A percentile compares a stretch with the other conserved stretches of the same genome.
Evolutionary conservation across 2,888 invertebrate species (phyloP).

Genomic region (Abrostola triplasia): DNA sequence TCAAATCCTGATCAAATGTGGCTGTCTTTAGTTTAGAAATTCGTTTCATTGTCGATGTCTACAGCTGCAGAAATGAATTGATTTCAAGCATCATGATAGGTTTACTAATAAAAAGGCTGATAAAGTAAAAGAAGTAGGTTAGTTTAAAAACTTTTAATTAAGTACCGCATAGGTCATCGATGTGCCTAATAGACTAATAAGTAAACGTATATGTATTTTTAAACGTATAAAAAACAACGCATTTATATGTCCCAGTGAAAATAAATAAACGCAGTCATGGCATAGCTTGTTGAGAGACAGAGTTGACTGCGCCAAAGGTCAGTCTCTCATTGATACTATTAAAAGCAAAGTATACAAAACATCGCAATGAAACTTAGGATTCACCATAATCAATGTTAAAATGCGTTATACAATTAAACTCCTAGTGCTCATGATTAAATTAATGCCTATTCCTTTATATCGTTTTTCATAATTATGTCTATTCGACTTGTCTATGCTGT

Average conservation of each 20-base stretch:
- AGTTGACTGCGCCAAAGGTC: constrained; percentile 49
- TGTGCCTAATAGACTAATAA: too few species aligned
- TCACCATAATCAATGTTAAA: constrained; percentile 11
- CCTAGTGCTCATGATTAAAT: too few species aligned
- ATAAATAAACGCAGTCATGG: constrained; percentile 25
- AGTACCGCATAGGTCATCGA: too few species aligned
- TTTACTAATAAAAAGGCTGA: too few species aligned
- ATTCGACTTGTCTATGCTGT: too few species aligned
- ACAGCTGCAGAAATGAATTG: background rate
- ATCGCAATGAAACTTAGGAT: constrained; percentile 17
- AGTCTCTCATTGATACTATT: constrained; percentile 52
- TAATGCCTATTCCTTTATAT: too few species aligned
- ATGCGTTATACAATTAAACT: background rate
- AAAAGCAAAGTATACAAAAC: constrained; percentile 49
- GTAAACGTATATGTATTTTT: background rate
- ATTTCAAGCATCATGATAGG: too few species aligned
- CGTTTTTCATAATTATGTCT: too few species aligned
- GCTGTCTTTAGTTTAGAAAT: constrained; percentile 36
- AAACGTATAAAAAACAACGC: constrained; percentile 16
- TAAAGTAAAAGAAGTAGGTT: too few species aligned
- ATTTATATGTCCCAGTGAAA: constrained; percentile 32
- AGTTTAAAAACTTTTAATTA: too few species aligned
- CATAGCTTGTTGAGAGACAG: constrained; percentile 35
- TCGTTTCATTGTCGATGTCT: constrained; percentile 22
- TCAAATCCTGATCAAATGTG: constrained; percentile 35